Evolutionary conservation across 35 echinoderm and acorn worm species (phyloP), one percentile per base, ranked within the genome.

Genomic region (Heliocidaris erythrogramma): DNA sequence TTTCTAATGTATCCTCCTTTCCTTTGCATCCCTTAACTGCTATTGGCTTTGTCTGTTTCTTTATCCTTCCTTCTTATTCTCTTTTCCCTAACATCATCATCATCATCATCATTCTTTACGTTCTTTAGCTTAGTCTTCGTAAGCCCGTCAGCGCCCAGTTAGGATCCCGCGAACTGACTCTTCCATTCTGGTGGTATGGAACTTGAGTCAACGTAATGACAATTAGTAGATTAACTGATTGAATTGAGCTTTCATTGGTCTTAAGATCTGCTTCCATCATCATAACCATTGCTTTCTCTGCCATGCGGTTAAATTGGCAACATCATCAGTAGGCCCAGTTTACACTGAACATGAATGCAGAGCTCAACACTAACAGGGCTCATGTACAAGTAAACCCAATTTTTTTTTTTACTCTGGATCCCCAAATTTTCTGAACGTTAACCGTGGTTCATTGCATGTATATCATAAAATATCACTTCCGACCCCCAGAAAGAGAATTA

Each of bases 211-310:
- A 78, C 65, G 65, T 78, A 78, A 78, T 78, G 65, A 78, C 65
- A 78, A 78, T 78, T 78, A 78, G 65, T 78, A 78, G 65, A 78
- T 78, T 78, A 78, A 78, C 65, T 78, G 65, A 78, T 78, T 78
- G 65, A 78, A 78, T 78, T 78, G 65, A 78, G 65, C 65, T 78
- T 78, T 78, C 65, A 78, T 78, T 78, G 65, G 65, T 17, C 7
- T 21, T 78, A 17, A 7, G 21, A 21, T 78, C 65, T 78, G 65
- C 27, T 78, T 27, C 24, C 27, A 78, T 78, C 65, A 78, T 78
- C 65, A 78, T 78, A 78, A 78, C 65, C 65, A 78, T 21, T 78
- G 65, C 65, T 21, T 78, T 78, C 65, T 78, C 65, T 78, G 65
- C 65, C 65, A 78, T 78, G 65, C 65, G 27, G 65, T 4, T 78